Base-by-base conservation (phyloP, 2,888 invertebrate species). In the Acrocera orbiculus region DNA sequence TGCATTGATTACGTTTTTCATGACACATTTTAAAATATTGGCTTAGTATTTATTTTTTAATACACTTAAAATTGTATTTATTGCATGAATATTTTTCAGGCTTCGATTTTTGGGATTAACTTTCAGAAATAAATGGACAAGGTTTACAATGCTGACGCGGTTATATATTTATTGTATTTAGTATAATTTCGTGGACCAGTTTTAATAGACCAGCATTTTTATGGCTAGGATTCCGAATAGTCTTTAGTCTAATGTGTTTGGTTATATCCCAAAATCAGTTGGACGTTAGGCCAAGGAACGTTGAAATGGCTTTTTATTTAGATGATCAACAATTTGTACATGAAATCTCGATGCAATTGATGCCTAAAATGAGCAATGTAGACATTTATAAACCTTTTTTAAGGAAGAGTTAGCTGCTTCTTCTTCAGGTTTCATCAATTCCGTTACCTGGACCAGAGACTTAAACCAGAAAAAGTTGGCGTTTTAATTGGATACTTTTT, bases 251-350 rank as follows among this genome's bases (percentile, higher is more conserved):
- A 43, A 93, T 90, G 57, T 95, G 95, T 57, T 93, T 87, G 16
- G 87, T 86, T 39, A 93, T 87, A 62, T 93, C 93, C 85, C 90
- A 92, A 42, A 90, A 73, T 90, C 92, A 93, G 54, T 93, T 93
- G 17, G 90, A 46, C 86, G 76, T 53, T 90, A 87, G 34, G 83
- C 78, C 11, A 85, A 66, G 2, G 92, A 90, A 62, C 95, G 93
- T 60, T 90, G 86, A 57, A 90, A 95, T 1, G 92, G 92, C 53
- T 89, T 86, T 53, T 82, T 81, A 58, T 89, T 89, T 44, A 86
- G 66, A 59, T 90, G 90, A 2, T 87, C 87, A 9, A 89, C 87
- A 45, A 89, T 86, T 57, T 90, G 90, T 4, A 89, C 87, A 58
- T 89, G 89, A 58, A 90, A 90, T 40, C 89, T 70, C 16, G 87